A percentile compares a stretch with the other conserved stretches of the same genome.
Evolutionary conservation across 1,140 invertebrate species (phyloP).

Genomic region (Homalodisca vitripennis): DNA sequence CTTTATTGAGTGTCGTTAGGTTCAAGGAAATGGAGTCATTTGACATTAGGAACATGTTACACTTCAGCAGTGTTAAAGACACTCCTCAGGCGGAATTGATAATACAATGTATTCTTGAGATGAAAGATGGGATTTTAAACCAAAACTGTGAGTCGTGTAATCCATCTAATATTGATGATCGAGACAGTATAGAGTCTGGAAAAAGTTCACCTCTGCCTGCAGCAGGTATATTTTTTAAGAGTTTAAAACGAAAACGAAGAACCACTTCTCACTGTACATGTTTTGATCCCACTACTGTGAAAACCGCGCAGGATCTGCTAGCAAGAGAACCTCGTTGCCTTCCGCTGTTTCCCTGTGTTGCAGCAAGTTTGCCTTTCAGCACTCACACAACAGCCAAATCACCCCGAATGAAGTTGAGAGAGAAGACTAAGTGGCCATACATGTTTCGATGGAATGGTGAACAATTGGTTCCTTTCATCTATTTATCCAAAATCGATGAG

Average conservation of each 20-base stretch:
- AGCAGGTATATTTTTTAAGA: slow-evolving; percentile 16
- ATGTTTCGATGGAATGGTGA: slow-evolving; percentile 34
- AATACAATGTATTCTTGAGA: slow-evolving; percentile 36
- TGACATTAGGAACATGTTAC: slow-evolving; percentile 40
- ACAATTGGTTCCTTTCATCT: slow-evolving; percentile 34
- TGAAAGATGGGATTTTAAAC: slow-evolving; percentile 32
- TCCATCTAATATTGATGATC: slow-evolving; percentile 5
- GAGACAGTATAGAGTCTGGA: slow-evolving; percentile 8
- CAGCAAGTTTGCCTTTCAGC: slow-evolving; percentile 17
- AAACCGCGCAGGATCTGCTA: slow-evolving; percentile 38
- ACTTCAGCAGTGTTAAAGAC: slow-evolving; percentile 36
- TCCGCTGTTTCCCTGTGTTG: slow-evolving; percentile 39
- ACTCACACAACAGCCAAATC: not conserved
- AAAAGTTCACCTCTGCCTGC: slow-evolving; percentile 16
- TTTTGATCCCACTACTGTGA: slow-evolving; percentile 19
- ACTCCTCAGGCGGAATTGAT: slow-evolving; percentile 34
- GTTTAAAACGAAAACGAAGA: slow-evolving; percentile 24
- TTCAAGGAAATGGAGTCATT: slow-evolving; percentile 33
- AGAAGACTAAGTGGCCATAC: slow-evolving; percentile 26
- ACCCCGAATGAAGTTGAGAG: slow-evolving; percentile 6
- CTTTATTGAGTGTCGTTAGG: slow-evolving; percentile 46
- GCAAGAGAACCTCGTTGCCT: slow-evolving; percentile 38
- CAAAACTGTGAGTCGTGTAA: slow-evolving; percentile 29
- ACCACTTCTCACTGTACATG: slow-evolving; percentile 25
- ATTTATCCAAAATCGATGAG: slow-evolving; percentile 39